Evolutionary conservation across 2,113 vertebrate species (phyloP), one percentile per base, ranked within the genome.

Genomic region (Colossoma macropomum): DNA sequence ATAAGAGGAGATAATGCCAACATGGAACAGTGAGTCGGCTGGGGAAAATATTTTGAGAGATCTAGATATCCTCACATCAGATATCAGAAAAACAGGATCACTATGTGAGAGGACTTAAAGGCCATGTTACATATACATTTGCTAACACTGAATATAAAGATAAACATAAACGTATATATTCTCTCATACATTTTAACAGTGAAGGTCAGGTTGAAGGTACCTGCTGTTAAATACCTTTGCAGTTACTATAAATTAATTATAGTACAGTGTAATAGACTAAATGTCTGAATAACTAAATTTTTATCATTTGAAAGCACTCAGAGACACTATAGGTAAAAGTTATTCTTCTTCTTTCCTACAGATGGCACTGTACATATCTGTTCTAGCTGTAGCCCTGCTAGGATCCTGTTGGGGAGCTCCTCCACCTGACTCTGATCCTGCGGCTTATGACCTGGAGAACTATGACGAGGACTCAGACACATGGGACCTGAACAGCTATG

Each of bases 401-500:
- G 79, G 76, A 8, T 70, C 60, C 23, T 70, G 65, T 30, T 74
- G 75, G 27, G 70, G 83, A 45, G 89, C 90, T 4, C 89, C 90
- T 21, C 82, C 83, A 0, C 32, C 54, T 15, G 74, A 81, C 13
- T 50, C 73, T 13, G 77, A 83, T 12, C 56, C 65, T 0, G 78
- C 63, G 1, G 38, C 27, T 50, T 88, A 89, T 73, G 89, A 90
- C 5, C 60, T 92, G 70, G 89, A 84, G 34, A 92, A 87, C 84
- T 90, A 92, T 0, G 89, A 89, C 63, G 84, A 88, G 77, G 91
- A 84, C 0, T n/a, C 76, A 32, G 92, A 94, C 4, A 91, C 27
- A 76, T 80, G 91, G 54, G 92, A 94, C 81, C 79, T 93, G 41
- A 94, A 91, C 88, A 89, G 83, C 85, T 94, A 93, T 0, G 92